Percentiles rank a stretch among this genome's conserved stretches.
Evolutionary conservation across 2,113 vertebrate genomes (phyloP).

Genomic region (Syngnathus typhle): DNA sequence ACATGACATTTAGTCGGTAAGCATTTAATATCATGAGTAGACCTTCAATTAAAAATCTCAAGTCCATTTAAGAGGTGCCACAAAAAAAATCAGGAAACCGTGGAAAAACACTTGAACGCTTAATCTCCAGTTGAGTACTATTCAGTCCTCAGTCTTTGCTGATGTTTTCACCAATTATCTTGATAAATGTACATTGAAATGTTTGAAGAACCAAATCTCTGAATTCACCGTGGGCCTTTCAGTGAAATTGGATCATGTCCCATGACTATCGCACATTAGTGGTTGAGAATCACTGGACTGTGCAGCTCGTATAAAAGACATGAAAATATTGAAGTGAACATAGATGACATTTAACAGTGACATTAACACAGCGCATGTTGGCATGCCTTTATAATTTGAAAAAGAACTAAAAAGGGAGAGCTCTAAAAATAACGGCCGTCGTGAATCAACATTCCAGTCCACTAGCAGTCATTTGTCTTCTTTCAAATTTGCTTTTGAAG

Average conservation of each 20-base stretch:
- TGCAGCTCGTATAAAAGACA: neutral
- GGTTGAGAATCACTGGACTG: neutral
- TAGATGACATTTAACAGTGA: neutral
- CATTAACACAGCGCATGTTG: neutral
- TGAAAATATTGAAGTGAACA: neutral
- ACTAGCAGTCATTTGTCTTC: conserved; percentile 61
- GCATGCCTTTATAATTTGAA: neutral
- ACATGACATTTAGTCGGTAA: too few relatives aligned
- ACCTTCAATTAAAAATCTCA: too few relatives aligned
- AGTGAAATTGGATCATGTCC: too few relatives aligned
- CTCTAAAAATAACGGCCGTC: conserved; percentile 51
- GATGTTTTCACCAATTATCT: neutral
- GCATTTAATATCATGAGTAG: too few relatives aligned
- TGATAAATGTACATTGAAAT: neutral
- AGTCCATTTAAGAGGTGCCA: too few relatives aligned
- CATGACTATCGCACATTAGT: neutral
- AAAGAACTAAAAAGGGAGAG: neutral
- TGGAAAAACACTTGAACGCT: neutral
- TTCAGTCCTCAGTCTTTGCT: neutral
- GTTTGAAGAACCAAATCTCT: neutral
- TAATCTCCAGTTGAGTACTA: neutral
- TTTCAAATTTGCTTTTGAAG: conserved; percentile 53
- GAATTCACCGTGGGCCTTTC: neutral
- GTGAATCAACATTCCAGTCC: conserved; percentile 46
- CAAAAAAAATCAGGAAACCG: neutral